Evolutionary conservation across 2,797 vertebrate species (phyloP).

Genomic region (Aviceda leuphotes): DNA sequence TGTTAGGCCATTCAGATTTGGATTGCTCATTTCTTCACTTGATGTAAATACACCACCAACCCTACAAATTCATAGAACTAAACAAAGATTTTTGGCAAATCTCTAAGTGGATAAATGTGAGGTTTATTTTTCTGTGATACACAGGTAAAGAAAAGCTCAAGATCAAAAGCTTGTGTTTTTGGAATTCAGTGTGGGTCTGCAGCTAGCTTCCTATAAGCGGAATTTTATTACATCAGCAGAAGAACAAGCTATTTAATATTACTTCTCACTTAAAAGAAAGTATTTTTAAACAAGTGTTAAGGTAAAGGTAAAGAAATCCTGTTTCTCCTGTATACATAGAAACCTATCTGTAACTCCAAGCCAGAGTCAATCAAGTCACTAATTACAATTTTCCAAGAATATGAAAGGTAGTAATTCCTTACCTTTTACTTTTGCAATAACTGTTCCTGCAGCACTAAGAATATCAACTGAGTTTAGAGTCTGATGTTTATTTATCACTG

Average conservation of each 20-base stretch:
- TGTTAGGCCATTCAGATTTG: not conserved
- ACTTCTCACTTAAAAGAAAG: not conserved
- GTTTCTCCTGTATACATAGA: not conserved
- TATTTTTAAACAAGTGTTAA: not conserved
- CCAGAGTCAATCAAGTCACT: not conserved
- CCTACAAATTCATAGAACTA: not conserved
- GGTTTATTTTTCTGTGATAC: not conserved
- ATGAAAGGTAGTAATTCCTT: constrained; percentile 58
- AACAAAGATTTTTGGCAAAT: not conserved
- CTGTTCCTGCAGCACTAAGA: constrained; percentile 91
- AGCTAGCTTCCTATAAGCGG: not conserved
- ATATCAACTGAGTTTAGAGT: constrained; percentile 94
- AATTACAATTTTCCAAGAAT: not conserved
- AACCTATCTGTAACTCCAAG: not conserved
- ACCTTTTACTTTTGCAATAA: constrained; percentile 97
- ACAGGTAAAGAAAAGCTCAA: not conserved
- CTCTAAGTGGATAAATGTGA: not conserved
- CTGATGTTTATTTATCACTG: constrained; percentile 91
- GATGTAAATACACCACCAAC: not conserved
- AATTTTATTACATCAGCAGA: not conserved
- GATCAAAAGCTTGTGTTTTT: not conserved
- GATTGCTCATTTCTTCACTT: not conserved
- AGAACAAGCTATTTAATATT: not conserved
- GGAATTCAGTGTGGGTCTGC: not conserved
- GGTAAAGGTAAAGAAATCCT: accelerated